Percentiles rank a stretch among this genome's conserved stretches.
Conservation (phyloP, 1,140 invertebrate species). For the Agrypnia vestita region DNA sequence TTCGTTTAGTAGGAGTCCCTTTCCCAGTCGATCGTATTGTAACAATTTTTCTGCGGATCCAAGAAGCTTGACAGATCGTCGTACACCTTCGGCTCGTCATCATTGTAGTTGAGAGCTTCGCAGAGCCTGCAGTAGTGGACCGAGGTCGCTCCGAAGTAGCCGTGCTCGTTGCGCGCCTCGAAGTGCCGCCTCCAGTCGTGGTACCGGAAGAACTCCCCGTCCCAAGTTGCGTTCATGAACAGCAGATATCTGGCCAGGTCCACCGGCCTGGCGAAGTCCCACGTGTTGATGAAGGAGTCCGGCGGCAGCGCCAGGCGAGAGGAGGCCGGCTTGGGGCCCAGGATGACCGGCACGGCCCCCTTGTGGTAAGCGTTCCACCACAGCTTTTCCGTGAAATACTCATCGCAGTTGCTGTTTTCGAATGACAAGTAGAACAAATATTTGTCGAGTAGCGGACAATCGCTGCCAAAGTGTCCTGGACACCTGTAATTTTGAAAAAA, state of each 20-base stretch:
- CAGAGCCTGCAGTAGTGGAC: constrained; percentile 86
- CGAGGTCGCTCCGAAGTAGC: constrained; percentile 75
- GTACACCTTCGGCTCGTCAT: constrained; percentile 69
- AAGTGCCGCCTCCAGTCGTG: constrained; percentile 79
- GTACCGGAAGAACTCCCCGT: constrained; percentile 74
- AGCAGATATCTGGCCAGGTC: constrained; percentile 77
- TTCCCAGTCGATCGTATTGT: not conserved
- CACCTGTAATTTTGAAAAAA: constrained; percentile 64
- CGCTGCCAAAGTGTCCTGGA: constrained; percentile 71
- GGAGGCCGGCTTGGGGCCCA: constrained; percentile 72
- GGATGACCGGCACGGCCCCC: constrained; percentile 77
- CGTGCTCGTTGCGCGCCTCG: constrained; percentile 79
- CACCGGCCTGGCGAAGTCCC: constrained; percentile 77
- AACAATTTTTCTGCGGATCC: constrained; percentile 35
- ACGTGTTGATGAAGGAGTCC: constrained; percentile 79
- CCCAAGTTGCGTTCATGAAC: constrained; percentile 72
- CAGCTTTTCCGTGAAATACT: constrained; percentile 79
- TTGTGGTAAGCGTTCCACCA: constrained; percentile 75
- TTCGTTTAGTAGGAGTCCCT: too few relatives aligned
- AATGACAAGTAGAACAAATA: constrained; percentile 83
- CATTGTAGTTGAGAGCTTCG: constrained; percentile 78
- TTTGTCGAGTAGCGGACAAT: constrained; percentile 69
- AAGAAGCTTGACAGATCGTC: constrained; percentile 63
- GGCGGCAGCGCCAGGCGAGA: constrained; percentile 73
- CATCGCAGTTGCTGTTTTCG: constrained; percentile 79